Conservation (phyloP, 1,140 invertebrate species). For the Neoseiulus cucumeris region DNA sequence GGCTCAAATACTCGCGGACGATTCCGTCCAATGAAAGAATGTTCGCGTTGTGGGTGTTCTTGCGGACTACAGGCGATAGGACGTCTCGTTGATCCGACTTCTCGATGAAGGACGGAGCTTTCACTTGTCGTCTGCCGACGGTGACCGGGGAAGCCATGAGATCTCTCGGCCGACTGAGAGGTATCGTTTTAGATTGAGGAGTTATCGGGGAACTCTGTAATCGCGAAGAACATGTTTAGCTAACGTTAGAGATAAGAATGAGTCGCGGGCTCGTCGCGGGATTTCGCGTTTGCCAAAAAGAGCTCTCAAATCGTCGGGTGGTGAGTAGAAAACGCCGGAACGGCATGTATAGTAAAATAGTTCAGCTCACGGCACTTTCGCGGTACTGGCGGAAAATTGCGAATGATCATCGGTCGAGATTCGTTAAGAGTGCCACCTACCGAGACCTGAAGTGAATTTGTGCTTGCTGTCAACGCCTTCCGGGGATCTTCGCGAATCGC, state of each 20-base stretch:
- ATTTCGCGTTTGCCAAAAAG: too few relatives aligned
- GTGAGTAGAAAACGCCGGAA: too few relatives aligned
- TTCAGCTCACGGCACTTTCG: background rate
- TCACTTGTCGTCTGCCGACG: background rate
- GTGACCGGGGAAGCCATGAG: background rate
- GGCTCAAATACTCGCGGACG: slow-evolving; percentile 81
- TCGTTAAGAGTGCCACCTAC: too few relatives aligned
- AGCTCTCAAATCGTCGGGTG: too few relatives aligned
- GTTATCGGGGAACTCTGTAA: background rate
- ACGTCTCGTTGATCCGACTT: slow-evolving; percentile 1
- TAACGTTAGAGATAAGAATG: too few relatives aligned
- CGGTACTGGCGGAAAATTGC: too few relatives aligned
- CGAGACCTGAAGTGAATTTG: too few relatives aligned
- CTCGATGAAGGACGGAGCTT: background rate
- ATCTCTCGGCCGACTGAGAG: background rate
- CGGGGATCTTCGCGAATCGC: too few relatives aligned
- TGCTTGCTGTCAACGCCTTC: too few relatives aligned
- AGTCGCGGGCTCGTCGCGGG: too few relatives aligned
- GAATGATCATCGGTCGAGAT: too few relatives aligned
- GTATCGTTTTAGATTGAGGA: background rate
- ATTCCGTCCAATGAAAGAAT: slow-evolving; percentile 67
- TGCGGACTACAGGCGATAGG: slow-evolving; percentile 52
- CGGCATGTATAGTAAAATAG: too few relatives aligned
- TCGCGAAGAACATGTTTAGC: slow-evolving; percentile 4
- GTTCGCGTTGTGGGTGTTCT: slow-evolving; percentile 63